Evolutionary conservation across 2,113 vertebrate species (phyloP), one percentile per base, ranked within the genome.

Genomic region (Thamnophis sirtalis): DNA sequence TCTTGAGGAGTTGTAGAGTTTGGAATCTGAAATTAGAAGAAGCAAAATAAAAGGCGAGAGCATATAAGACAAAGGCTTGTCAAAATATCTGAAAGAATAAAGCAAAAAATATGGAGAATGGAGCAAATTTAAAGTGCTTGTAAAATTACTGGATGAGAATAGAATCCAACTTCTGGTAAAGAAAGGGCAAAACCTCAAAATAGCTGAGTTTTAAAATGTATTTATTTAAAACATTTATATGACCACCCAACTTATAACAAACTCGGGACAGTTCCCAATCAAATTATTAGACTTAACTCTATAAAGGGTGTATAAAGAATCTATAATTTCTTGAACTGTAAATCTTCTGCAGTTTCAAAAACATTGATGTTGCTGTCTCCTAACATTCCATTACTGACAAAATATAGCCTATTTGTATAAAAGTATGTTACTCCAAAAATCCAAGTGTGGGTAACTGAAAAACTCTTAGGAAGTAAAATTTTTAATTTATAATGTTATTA

Each of bases 81-180:
- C 10, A 49, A 92, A 89, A 94, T 26, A 94, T 49, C 1, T 88
- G 92, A 55, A 38, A 88, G 38, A 80, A 55, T 21, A 17, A 33
- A 55, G 26, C 8, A 92, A 60, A 93, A 93, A 92, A 38, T 86
- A 94, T 94, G 88, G 91, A 93, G 0, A 0, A 43, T 68, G 89
- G 84, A 86, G 0, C 0, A 93, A 63, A 0, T 0, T 63, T 87
- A 48, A 55, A 73, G 22, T 73, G 85, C 43, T 53, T 54, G 63
- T 87, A 53, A 91, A 91, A 91, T 84, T 48, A 90, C 21, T 24
- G 54, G 6, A 11, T 0, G 15, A 21, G 58, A 94, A 92, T 54
- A 93, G 86, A 93, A 93, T 3, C 48, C 92, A 92, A 26, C 17
- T 84, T 88, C 8, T 51, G 53, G 48, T 93, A 56, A 90, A 92